phyloP scores from a whole-genome alignment of 2,797 vertebrate species.

The Pseudochirops cupreus region DNA sequence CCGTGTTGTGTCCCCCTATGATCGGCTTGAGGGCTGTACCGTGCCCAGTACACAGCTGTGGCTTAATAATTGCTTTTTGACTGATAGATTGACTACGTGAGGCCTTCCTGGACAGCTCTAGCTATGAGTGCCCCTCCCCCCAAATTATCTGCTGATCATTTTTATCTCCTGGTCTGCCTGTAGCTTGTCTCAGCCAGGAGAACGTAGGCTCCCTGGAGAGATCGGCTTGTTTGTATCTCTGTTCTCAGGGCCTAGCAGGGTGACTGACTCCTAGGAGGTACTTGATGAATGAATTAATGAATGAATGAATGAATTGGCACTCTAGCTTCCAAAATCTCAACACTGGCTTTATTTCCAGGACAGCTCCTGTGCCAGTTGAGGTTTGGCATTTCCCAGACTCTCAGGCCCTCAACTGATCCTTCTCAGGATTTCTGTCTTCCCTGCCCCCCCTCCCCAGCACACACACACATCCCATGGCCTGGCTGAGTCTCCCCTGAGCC shows the following conservation, averaged over 20 bases:
- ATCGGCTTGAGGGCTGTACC: neutral
- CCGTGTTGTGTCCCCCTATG: rapidly evolving
- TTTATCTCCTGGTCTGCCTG: too few relatives aligned
- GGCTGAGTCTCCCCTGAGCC: neutral
- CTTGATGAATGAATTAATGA: neutral
- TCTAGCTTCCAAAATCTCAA: neutral
- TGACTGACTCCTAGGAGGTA: neutral
- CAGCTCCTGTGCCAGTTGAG: neutral
- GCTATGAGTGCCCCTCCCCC: too few relatives aligned
- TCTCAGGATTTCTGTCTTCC: neutral
- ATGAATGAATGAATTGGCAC: neutral
- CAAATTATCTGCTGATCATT: neutral
- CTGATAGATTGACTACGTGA: neutral
- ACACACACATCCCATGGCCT: neutral
- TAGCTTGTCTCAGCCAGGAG: neutral
- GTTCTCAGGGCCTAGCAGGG: neutral
- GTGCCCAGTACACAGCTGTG: neutral
- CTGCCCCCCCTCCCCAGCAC: too few relatives aligned
- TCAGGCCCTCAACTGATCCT: neutral
- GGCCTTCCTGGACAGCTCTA: neutral
- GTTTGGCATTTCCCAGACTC: neutral
- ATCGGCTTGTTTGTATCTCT: neutral
- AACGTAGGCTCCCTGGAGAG: neutral
- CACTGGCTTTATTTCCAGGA: neutral
- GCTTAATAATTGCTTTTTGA: neutral